Base-by-base conservation (phyloP, 2,113 vertebrate genomes). In the Cercocebus atys region DNA sequence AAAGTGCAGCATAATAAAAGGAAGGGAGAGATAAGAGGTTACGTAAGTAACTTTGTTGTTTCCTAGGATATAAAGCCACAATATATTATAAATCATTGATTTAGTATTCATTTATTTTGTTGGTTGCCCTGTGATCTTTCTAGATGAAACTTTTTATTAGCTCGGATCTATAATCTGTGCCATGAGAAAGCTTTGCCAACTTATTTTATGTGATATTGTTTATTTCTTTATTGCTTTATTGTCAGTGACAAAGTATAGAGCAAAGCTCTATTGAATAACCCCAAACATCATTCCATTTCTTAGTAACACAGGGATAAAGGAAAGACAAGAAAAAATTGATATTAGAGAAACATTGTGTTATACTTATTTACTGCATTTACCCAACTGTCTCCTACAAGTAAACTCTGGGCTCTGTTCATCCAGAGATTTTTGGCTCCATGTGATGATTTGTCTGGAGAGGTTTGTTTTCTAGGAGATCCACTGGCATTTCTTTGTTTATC, bases 191-290 rank as follows among this genome's bases (percentile, higher is more conserved):
- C 79, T 85, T 87, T 96, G 87, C 55, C 45, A 96, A 57, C 35
- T 90, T 96, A 50, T 93, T 95, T 97, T 96, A 43, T 93, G 59
- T 89, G 82, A 68, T 47, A 57, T 38, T 95, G 25, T 93, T 97
- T 90, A 13, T 92, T 95, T 93, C 82, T 76, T 96, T 94, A 20
- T 93, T 90, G 95, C 86, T 95, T 97, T 95, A 96, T 89, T 94
- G 68, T 12, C 30, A 35, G 43, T 95, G 72, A 72, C 43, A 73
- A 90, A 73, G 57, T 17, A 90, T 17, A 78, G 85, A 95, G 32
- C 55, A 85, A 68, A 96, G 17, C 82, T 79, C 78, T 73, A 72
- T 2, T 64, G 55, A 90, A 12, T 43, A 90, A 59, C 16, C 64
- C 8, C 80, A 64, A 92, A 47, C 57, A 82, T 47, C 4, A 27